Percentiles rank a stretch among this genome's conserved stretches.
Evolutionary conservation across 2,113 vertebrate species (phyloP).

Genomic region (Enhydra lutris): DNA sequence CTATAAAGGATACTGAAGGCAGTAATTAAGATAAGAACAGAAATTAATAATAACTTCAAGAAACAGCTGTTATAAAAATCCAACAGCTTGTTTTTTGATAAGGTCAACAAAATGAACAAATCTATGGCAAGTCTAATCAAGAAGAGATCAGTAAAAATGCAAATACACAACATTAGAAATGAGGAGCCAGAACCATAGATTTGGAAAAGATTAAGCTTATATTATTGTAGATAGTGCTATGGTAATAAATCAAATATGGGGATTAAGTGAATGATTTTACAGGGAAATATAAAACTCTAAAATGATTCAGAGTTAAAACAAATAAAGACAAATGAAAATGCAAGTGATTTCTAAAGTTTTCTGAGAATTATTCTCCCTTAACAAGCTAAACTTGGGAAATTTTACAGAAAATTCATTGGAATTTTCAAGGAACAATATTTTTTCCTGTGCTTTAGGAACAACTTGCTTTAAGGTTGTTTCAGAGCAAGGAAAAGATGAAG

Average conservation of each 20-base stretch:
- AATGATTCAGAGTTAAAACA: slow-evolving; percentile 30
- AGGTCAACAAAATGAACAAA: slow-evolving; percentile 38
- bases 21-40: slow-evolving; percentile 64
- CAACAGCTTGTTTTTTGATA: slow-evolving; percentile 46
- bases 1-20: slow-evolving; percentile 25
- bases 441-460: not conserved
- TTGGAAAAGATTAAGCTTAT: slow-evolving; percentile 24
- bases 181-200: not conserved
- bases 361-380: not conserved
- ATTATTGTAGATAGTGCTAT: not conserved
- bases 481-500: not conserved
- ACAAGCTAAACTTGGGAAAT: not conserved
- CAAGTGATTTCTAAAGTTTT: not conserved
- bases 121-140: not conserved
- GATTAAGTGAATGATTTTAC: not conserved
- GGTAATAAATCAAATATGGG: slow-evolving; percentile 18
- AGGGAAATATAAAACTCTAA: not conserved
- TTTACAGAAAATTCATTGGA: not conserved
- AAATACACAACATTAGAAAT: not conserved
- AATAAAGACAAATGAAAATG: slow-evolving; percentile 3
- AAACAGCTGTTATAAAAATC: slow-evolving; percentile 52
- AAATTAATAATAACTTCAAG: slow-evolving; percentile 54
- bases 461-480: slow-evolving; percentile 12
- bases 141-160: slow-evolving; percentile 36
- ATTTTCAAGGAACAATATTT: not conserved